Base-by-base conservation (phyloP, 2,797 vertebrate species). In the Artibeus lituratus region DNA sequence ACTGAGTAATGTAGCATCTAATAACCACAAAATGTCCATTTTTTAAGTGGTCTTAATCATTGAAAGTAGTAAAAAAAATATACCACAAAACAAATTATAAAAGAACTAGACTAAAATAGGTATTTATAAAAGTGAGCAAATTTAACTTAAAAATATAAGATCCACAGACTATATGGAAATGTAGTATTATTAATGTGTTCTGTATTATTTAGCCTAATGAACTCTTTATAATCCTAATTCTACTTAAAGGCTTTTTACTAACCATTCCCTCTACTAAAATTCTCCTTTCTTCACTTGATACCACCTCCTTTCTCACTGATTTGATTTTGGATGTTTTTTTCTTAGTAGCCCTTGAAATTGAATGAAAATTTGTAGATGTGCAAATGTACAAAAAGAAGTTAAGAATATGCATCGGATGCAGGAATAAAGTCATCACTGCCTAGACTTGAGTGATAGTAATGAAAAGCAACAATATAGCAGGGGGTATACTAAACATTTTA, bases 271-370 rank as follows among this genome's bases (percentile, higher is more conserved):
- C 87, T 59, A 69, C 49, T 44, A 90, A 84, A 93, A 88, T 24
- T 78, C 2, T 69, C 29, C 42, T 81, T 39, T 82, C 24, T 77
- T 72, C 19, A 32, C 57, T 70, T 76, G 15, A 72, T 51, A 65
- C 26, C 8, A 24, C 51, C n/a, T 70, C 35, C 39, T 85, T 35
- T 94, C 85, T 83, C 51, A 55, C 32, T 19, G 42, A 51, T 92
- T 85, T 76, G 39, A 69, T 69, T 83, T 90, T 49, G 8, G 44
- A 84, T 87, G 35, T n/a, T 15, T 82, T 82, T 83, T 72, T 92
- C 10, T 95, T 95, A 62, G 44, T 81, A 76, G 21, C 26, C 55
- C 47, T 92, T 86, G 69, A 96, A 85, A 94, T 35, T 67, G 59
- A 93, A 74, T 69, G 32, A 88, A 87, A 82, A 87, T 24, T 67